A percentile compares a stretch with the other conserved stretches of the same genome.
These are phyloP conservation scores for Ara ararauna DNA, from an alignment of 2,797 vertebrate genomes.

Conservation along the genomic window DNA sequence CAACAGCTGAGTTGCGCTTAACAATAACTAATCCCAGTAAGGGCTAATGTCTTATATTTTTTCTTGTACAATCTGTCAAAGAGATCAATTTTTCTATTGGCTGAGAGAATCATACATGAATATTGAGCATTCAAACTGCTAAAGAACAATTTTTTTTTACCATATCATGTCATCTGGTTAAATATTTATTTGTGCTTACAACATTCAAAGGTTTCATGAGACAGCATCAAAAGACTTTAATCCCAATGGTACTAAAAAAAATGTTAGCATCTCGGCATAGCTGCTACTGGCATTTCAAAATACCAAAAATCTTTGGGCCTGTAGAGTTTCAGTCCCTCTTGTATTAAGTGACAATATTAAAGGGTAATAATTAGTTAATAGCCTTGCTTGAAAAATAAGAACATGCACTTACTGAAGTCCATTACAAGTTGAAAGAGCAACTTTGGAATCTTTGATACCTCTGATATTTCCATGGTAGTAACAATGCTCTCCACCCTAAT, in stretches of 20 bases:
- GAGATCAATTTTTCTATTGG: background rate
- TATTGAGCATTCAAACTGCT: background rate
- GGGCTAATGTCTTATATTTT: background rate
- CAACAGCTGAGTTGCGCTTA: background rate
- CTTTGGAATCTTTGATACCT: constrained; percentile 86
- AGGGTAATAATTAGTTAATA: background rate
- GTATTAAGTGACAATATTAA: background rate
- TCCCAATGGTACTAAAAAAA: background rate
- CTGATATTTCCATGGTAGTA: constrained; percentile 96
- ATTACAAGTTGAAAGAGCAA: constrained; percentile 94
- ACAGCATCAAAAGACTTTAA: background rate
- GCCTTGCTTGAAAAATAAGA: background rate
- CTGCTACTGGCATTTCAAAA: background rate
- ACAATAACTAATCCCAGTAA: background rate
- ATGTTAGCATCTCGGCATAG: background rate
- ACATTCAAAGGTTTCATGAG: background rate
- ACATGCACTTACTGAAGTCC: constrained; percentile 92
- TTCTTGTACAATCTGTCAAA: background rate
- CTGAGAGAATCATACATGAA: background rate
- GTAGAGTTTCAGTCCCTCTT: background rate
- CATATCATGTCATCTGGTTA: background rate
- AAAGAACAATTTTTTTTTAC: background rate
- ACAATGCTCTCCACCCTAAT: constrained; percentile 96
- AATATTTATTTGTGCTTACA: background rate
- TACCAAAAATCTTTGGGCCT: background rate